These are phyloP conservation scores for Euplagia quadripunctaria DNA, from an alignment of 2,888 invertebrate genomes.

Conservation along the genomic window DNA sequence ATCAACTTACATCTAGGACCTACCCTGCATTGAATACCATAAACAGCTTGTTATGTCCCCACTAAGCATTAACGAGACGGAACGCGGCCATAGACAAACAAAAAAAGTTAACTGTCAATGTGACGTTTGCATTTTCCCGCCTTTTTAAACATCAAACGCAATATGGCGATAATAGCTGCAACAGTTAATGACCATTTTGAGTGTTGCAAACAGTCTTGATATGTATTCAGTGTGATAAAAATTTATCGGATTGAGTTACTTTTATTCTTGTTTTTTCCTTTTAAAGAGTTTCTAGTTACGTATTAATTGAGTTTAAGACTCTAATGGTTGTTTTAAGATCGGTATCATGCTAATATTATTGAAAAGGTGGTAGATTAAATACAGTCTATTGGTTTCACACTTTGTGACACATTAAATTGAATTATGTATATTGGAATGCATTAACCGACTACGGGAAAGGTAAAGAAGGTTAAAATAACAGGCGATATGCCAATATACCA, in stretches of 20 bases:
- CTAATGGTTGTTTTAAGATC: slow-evolving; percentile 8
- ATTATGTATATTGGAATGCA: neutral
- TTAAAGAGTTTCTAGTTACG: slow-evolving; percentile 7
- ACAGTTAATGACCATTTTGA: slow-evolving; percentile 37
- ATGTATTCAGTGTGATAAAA: slow-evolving; percentile 39
- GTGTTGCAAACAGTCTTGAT: slow-evolving; percentile 31
- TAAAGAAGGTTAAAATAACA: neutral
- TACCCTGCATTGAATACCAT: slow-evolving; percentile 33
- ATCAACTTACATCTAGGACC: slow-evolving; percentile 22
- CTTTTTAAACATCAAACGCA: slow-evolving; percentile 47
- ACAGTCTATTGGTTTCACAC: slow-evolving; percentile 6
- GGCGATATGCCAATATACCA: neutral
- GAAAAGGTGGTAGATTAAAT: neutral
- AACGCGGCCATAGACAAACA: slow-evolving; percentile 33
- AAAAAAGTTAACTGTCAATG: slow-evolving; percentile 52
- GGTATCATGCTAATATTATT: slow-evolving; percentile 15
- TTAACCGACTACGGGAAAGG: neutral
- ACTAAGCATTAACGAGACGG: slow-evolving; percentile 44
- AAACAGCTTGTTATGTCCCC: slow-evolving; percentile 43
- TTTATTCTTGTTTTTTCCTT: slow-evolving; percentile 24
- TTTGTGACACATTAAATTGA: neutral
- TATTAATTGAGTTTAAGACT: slow-evolving; percentile 11
- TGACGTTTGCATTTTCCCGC: slow-evolving; percentile 54
- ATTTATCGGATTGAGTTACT: slow-evolving; percentile 27
- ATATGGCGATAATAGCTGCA: slow-evolving; percentile 14